Base-by-base conservation (phyloP, 2,113 vertebrate species). In the Calidris pugnax region DNA sequence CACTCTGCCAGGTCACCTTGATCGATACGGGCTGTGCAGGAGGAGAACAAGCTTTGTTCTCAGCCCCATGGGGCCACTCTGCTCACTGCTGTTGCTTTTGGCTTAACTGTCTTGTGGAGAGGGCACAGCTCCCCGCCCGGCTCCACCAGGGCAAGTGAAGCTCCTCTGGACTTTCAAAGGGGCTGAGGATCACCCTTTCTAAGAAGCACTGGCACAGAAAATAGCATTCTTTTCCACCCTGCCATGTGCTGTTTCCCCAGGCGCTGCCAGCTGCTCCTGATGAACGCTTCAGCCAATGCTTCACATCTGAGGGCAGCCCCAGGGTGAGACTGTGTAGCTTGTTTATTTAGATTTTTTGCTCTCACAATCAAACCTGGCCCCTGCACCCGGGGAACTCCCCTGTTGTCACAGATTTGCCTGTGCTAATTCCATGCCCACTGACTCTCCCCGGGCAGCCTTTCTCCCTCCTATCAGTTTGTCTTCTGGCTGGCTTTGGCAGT, bases 401-500 rank as follows among this genome's bases (percentile, higher is more conserved):
- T 39, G 39, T 21, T 62, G 53, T 60, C 87, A 82, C 81, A 75
- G 56, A 12, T 86, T 57, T 43, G 66, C 45, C 43, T 62, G 59
- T 39, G 39, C 75, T 59, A 33, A 60, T 86, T 84, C 71, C 51
- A 7, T 20, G 59, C 62, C 64, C 1, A 1, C 48, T 32, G 79
- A 10, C 19, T 23, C 43, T 27, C 66, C 72, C 78, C 3, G 2
- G 41, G 8, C 27, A 68, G 66, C 62, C 13, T 15, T 87, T 56
- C 24, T 57, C 64, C 71, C 63, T 85, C 4, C 0, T 12, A 8
- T 23, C 3, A 1, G 11, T 68, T 84, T 89, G 35, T 79, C 71
- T 67, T 68, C 81, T 88, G 85, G 55, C 64, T 89, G 56, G 93
- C 81, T 92, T 79, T 37, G 77, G 91, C 94, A 90, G 73, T n/a